A percentile compares a stretch with the other conserved stretches of the same genome.
phyloP scores from a whole-genome alignment of 2,888 invertebrate species.

The Drymonia ruficornis region DNA sequence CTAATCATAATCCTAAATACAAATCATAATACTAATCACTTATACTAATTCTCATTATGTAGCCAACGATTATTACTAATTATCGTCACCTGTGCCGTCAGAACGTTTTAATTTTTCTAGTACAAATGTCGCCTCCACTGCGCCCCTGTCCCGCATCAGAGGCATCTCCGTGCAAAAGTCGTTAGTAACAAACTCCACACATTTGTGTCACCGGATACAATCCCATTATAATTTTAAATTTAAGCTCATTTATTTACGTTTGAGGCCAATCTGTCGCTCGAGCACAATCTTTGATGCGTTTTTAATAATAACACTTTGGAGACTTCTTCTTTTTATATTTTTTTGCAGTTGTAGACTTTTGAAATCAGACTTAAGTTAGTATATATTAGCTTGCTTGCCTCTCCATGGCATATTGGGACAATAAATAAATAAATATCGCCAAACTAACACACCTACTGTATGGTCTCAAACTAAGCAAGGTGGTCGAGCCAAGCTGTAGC shows the following conservation, averaged over 20 bases:
- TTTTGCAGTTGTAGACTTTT: slow-evolving; percentile 7
- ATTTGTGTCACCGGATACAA: slow-evolving; percentile 85
- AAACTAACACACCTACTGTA: no score
- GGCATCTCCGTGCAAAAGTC: slow-evolving; percentile 78
- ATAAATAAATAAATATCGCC: no score
- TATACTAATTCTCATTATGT: no score
- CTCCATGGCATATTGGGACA: no score
- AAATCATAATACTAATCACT: no score
- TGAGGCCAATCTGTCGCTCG: slow-evolving; percentile 68
- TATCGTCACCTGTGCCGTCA: no score
- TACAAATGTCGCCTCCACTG: slow-evolving; percentile 41
- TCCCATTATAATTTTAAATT: slow-evolving; percentile 85
- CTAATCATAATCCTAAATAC: no score
- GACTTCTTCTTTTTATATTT: slow-evolving; percentile 20
- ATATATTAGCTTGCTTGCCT: no score
- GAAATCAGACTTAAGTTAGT: background rate
- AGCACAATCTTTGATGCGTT: slow-evolving; percentile 73
- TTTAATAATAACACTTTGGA: slow-evolving; percentile 56
- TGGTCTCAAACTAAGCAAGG: no score
- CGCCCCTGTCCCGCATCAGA: slow-evolving; percentile 50
- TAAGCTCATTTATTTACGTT: slow-evolving; percentile 82
- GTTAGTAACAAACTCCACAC: slow-evolving; percentile 85
- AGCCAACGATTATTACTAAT: no score
- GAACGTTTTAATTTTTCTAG: background rate
- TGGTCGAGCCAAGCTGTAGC: no score